Percentiles rank a stretch among this genome's conserved stretches.
Evolutionary conservation across 2,113 vertebrate species (phyloP).

Genomic region (Rhineura floridana): DNA sequence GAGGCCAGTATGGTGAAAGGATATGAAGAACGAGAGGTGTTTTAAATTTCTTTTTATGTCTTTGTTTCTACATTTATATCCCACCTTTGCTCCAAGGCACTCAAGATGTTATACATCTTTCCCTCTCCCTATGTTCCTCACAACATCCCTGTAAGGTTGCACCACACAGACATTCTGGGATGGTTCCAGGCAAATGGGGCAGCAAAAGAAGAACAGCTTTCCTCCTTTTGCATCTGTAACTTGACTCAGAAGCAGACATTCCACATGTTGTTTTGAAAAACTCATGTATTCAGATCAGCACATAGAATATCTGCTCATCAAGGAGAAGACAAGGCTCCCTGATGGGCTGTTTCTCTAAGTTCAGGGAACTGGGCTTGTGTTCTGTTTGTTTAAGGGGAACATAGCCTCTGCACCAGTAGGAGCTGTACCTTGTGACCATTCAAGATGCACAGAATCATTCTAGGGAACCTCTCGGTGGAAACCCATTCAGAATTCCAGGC

Average conservation of each 20-base stretch:
- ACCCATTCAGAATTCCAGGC: background rate
- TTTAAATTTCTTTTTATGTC: too few species aligned
- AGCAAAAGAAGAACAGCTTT: background rate
- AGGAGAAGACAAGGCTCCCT: background rate
- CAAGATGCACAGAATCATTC: background rate
- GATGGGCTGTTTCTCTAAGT: background rate
- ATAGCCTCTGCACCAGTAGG: background rate
- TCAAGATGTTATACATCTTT: too few species aligned
- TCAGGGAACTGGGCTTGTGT: background rate
- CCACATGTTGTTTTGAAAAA: too few species aligned
- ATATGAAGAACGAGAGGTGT: background rate
- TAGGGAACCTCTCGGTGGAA: background rate
- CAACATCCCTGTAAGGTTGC: background rate
- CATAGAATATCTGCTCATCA: background rate
- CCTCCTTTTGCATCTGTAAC: background rate
- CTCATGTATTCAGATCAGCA: background rate
- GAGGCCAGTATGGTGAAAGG: background rate
- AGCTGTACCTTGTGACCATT: background rate
- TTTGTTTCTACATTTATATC: too few species aligned
- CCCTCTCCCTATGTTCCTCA: too few species aligned
- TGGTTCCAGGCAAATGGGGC: background rate
- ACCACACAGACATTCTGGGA: background rate
- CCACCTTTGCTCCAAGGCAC: too few species aligned
- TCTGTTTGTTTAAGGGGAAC: background rate
- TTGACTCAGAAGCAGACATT: background rate